Base-by-base conservation (phyloP, 2,888 invertebrate species). In the Hirtodrosophila alboralis region DNA sequence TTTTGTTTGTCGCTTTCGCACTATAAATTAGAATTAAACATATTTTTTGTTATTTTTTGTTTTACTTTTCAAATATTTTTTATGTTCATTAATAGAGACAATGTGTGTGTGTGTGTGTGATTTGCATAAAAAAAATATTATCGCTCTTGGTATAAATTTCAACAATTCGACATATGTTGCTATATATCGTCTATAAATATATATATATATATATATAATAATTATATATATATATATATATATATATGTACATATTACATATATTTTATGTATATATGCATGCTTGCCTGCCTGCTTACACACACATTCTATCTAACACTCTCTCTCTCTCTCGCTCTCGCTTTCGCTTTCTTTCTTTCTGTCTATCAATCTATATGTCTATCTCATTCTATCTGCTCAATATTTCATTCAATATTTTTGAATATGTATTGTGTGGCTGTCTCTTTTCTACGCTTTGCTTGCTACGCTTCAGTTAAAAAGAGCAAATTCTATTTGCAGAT, bases 61-160 rank as follows among this genome's bases (percentile, higher is more conserved):
- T 58, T 34, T 34, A 9, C 36, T 45, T 12, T 37, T 48, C 57
- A 49, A 12, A 33, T 38, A 36, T 60, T 44, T 26, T n/a, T n/a
- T n/a, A n/a, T 26, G 9, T 48, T 38, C 27, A 30, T 43, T 51
- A 16, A 44, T 43, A 48, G 62, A 65, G 60, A 52, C 45, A 60
- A 51, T 60, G 60, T 41, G 58, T 56, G 10, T 44, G 28, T 52
- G 30, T 45, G 26, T 59, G 48, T 49, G 44, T 49, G 45, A 12
- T 36, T 37, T 66, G 41, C 28, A 53, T 68, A 68, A 67, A 87
- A 86, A 84, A 69, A 66, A 69, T 67, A 61, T 70, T 62, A 60
- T 67, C 62, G 81, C 69, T 77, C 70, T 81, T 81, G 83, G 83
- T 84, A 79, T 65, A 75, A 85, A 77, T 57, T 79, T 77, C 62